Conservation (phyloP, 2,888 invertebrate species). For the Meganola albula region DNA sequence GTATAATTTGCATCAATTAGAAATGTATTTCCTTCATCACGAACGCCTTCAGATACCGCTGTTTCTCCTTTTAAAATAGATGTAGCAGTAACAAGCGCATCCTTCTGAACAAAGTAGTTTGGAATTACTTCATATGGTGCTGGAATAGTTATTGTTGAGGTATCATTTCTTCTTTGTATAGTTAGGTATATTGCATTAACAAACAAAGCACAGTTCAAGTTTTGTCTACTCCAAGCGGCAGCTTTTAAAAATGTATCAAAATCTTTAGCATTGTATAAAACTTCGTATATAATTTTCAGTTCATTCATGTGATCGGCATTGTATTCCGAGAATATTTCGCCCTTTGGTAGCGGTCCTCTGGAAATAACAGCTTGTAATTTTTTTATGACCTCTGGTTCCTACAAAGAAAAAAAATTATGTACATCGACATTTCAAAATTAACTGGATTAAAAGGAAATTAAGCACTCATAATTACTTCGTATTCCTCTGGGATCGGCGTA, state of each 20-base stretch:
- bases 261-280: slow-evolving; percentile 75
- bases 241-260: slow-evolving; percentile 77
- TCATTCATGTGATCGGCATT: slow-evolving; percentile 48
- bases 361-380: slow-evolving; percentile 43
- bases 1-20: slow-evolving; percentile 62
- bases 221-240: slow-evolving; percentile 77
- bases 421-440: too few species aligned
- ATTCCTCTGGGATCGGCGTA: slow-evolving; percentile 43
- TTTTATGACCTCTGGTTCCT: slow-evolving; percentile 48
- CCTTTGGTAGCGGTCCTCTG: slow-evolving; percentile 49
- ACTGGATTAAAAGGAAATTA: neutral
- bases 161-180: slow-evolving; percentile 76
- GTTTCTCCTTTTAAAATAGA: slow-evolving; percentile 45
- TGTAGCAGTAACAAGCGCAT: slow-evolving; percentile 72
- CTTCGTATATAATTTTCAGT: slow-evolving; percentile 55
- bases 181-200: slow-evolving; percentile 79
- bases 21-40: slow-evolving; percentile 57
- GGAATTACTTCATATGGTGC: slow-evolving; percentile 82
- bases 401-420: too few species aligned
- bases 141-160: slow-evolving; percentile 77
- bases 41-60: slow-evolving; percentile 39
- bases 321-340: slow-evolving; percentile 61
- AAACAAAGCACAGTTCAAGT: slow-evolving; percentile 81
- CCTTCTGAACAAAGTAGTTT: slow-evolving; percentile 80
- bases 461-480: slow-evolving; percentile 38